Conservation (phyloP, 2,797 vertebrate genomes). For the Pseudocheirus occidentalis region DNA sequence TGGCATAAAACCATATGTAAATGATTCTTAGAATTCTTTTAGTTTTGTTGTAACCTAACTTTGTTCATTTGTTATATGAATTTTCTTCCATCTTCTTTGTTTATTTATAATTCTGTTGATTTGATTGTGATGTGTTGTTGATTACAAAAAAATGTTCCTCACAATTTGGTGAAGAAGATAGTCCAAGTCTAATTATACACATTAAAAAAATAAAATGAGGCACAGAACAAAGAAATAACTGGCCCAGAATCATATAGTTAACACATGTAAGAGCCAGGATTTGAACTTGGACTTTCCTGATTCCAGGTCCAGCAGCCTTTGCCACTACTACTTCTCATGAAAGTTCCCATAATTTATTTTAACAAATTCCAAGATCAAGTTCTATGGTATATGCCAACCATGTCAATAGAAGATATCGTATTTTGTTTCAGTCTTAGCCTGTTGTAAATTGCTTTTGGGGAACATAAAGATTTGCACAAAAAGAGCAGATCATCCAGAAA, state of each 20-base stretch:
- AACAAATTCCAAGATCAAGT: not conserved
- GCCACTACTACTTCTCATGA: not conserved
- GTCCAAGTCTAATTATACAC: too few species aligned
- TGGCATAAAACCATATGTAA: not conserved
- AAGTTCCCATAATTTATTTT: not conserved
- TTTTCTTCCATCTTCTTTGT: too few species aligned
- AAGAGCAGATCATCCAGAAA: not conserved
- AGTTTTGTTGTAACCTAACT: not conserved
- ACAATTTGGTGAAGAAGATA: too few species aligned
- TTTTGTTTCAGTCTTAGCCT: not conserved
- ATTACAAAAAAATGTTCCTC: too few species aligned
- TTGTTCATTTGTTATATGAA: not conserved
- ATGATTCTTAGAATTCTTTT: not conserved
- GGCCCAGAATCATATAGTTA: too few species aligned
- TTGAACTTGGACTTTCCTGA: too few species aligned
- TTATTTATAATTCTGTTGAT: too few species aligned
- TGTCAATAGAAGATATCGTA: not conserved
- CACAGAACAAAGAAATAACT: too few species aligned
- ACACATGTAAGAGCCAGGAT: too few species aligned
- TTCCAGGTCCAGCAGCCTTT: not conserved
- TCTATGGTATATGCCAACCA: not conserved
- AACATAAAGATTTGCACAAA: not conserved
- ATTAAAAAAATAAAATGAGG: too few species aligned
- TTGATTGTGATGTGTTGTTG: too few species aligned
- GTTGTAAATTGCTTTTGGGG: not conserved